Evolutionary conservation across 2,113 vertebrate genomes (phyloP).

Genomic region (Trematocara marginatum): DNA sequence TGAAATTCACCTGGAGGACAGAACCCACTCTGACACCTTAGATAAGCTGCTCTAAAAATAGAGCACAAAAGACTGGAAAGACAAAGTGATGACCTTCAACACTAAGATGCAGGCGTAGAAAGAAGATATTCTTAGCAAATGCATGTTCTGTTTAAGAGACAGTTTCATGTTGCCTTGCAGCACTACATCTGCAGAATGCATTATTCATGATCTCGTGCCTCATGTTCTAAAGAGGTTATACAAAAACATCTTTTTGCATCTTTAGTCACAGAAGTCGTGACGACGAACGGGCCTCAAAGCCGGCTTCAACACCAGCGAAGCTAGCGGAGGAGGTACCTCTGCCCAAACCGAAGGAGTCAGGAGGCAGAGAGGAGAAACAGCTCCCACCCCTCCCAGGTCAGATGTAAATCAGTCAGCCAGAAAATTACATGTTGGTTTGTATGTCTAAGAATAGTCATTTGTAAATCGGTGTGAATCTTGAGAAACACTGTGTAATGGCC

Average conservation of each 20-base stretch:
- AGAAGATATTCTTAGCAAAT: background rate
- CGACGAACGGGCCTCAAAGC: conserved; percentile 85
- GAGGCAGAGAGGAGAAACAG: conserved; percentile 81
- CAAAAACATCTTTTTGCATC: conserved; percentile 11
- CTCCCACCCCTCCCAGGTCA: conserved; percentile 90
- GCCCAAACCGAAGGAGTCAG: conserved; percentile 80
- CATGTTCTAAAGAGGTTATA: background rate
- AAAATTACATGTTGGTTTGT: background rate
- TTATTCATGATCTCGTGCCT: conserved; percentile 13
- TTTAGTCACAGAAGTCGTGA: conserved; percentile 88
- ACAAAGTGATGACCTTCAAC: conserved; percentile 66
- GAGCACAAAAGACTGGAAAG: conserved; percentile 44
- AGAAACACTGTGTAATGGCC: background rate
- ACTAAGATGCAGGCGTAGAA: conserved; percentile 18
- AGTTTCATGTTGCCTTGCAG: background rate
- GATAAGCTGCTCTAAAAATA: conserved; percentile 70
- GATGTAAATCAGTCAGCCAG: background rate
- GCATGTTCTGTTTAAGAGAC: background rate
- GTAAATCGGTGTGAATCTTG: background rate
- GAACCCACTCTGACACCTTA: conserved; percentile 48
- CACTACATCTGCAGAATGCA: conserved; percentile 6
- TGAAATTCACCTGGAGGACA: conserved; percentile 54
- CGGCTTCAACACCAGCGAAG: conserved; percentile 83
- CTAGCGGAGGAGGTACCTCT: conserved; percentile 75
- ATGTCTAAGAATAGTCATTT: background rate